These are phyloP conservation scores for Myotis pilosus DNA, from an alignment of 2,797 vertebrate species.

Conservation along the genomic window DNA sequence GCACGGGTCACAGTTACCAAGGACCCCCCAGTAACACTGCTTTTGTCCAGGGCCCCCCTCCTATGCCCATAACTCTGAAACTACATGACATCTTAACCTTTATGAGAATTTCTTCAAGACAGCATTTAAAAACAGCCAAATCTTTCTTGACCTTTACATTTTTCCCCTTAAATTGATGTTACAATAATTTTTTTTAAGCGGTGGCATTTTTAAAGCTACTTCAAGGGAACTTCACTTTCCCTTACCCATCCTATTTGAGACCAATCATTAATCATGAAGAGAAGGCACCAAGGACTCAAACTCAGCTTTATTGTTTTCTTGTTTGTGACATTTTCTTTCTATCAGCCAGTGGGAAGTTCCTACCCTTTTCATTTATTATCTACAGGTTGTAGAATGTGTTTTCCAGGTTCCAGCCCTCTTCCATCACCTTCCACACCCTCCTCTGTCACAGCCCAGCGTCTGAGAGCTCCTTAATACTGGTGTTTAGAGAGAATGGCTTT, in stretches of 20 bases:
- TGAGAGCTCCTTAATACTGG: neutral
- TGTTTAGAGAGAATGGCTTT: neutral
- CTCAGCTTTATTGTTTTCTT: conserved; percentile 83
- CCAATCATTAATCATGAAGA: conserved; percentile 87
- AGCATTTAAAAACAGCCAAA: conserved; percentile 92
- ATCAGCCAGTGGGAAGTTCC: conserved; percentile 79
- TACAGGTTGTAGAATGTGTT: conserved; percentile 71
- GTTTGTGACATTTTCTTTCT: conserved; percentile 86
- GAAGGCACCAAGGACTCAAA: conserved; percentile 80
- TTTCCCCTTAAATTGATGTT: conserved; percentile 87
- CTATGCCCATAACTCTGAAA: conserved; percentile 86
- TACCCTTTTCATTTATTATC: conserved; percentile 80
- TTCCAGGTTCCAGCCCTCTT: conserved; percentile 60
- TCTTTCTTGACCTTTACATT: conserved; percentile 91
- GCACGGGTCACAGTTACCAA: conserved; percentile 86
- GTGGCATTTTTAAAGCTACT: conserved; percentile 88
- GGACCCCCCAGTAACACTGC: conserved; percentile 82
- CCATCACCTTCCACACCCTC: conserved; percentile 19
- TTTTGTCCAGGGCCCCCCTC: conserved; percentile 83
- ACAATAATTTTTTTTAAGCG: conserved; percentile 83
- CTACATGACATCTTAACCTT: conserved; percentile 91
- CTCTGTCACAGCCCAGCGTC: neutral
- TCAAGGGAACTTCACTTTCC: conserved; percentile 84
- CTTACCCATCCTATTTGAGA: conserved; percentile 82
- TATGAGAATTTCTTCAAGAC: conserved; percentile 89